These are phyloP conservation scores for Taeniopygia guttata DNA, from an alignment of 2,797 vertebrate genomes.

Conservation along the genomic window DNA sequence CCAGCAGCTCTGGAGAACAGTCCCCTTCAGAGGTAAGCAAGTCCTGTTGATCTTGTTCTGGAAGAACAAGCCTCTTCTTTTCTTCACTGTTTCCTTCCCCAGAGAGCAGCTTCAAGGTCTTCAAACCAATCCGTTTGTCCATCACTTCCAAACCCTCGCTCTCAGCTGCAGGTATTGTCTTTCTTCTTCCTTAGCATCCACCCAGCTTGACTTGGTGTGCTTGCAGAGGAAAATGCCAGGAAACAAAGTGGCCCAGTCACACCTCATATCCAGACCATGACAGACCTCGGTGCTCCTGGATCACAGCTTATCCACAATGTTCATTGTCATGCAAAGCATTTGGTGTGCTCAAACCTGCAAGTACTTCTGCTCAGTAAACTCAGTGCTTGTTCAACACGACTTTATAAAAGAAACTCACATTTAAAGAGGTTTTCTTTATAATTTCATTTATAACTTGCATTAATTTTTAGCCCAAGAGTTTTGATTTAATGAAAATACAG, in stretches of 20 bases:
- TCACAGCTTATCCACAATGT: neutral
- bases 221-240: neutral
- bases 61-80: neutral
- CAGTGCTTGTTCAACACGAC: neutral
- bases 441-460: neutral
- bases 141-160: neutral
- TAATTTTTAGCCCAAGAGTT: neutral
- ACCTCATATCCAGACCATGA: neutral
- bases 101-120: neutral
- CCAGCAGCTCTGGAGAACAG: neutral
- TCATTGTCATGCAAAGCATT: neutral
- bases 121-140: neutral
- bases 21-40: neutral
- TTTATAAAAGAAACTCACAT: neutral
- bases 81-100: accelerated
- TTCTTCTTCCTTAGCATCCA: neutral
- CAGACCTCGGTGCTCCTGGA: neutral
- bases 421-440: neutral
- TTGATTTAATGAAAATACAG: neutral
- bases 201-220: neutral
- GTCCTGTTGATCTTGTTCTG: neutral
- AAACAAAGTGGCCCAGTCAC: neutral
- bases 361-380: neutral
- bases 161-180: neutral
- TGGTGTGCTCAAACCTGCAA: neutral